phyloP scores from a whole-genome alignment of 2,797 vertebrate species.

The Gobio occitaniae region DNA sequence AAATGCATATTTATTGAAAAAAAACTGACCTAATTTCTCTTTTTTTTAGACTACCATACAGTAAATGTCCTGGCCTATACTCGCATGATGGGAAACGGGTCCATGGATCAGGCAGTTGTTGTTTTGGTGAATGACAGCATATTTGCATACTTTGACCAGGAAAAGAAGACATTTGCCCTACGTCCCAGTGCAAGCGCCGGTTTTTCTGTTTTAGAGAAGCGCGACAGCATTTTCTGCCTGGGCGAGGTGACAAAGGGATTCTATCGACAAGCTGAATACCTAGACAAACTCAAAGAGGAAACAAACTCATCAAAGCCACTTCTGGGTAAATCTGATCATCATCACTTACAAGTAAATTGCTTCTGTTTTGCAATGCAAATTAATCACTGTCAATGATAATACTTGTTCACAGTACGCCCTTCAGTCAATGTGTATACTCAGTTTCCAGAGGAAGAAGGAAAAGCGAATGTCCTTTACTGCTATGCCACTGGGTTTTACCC shows the following conservation, averaged over 20 bases:
- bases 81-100: conserved; percentile 26
- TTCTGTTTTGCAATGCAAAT: background rate
- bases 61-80: conserved; percentile 52
- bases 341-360: background rate
- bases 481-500: conserved; percentile 53
- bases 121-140: conserved; percentile 55
- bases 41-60: conserved; percentile 35
- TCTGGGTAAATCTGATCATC: conserved; percentile 34
- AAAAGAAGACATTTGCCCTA: conserved; percentile 45
- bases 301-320: conserved; percentile 9
- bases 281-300: conserved; percentile 32
- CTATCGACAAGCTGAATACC: conserved; percentile 42
- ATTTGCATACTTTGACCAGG: conserved; percentile 50
- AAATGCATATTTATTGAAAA: background rate
- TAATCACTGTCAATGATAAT: background rate
- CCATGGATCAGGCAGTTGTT: conserved; percentile 50
- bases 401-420: conserved; percentile 34
- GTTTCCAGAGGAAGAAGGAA: conserved; percentile 42
- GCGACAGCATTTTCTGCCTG: conserved; percentile 37
- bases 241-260: conserved; percentile 48
- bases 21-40: background rate
- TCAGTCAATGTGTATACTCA: conserved; percentile 52
- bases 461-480: conserved; percentile 51
- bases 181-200: conserved; percentile 47
- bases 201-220: conserved; percentile 44